Evolutionary conservation across 2,797 vertebrate genomes (phyloP).

Genomic region (Platyrinchus mystaceus): DNA sequence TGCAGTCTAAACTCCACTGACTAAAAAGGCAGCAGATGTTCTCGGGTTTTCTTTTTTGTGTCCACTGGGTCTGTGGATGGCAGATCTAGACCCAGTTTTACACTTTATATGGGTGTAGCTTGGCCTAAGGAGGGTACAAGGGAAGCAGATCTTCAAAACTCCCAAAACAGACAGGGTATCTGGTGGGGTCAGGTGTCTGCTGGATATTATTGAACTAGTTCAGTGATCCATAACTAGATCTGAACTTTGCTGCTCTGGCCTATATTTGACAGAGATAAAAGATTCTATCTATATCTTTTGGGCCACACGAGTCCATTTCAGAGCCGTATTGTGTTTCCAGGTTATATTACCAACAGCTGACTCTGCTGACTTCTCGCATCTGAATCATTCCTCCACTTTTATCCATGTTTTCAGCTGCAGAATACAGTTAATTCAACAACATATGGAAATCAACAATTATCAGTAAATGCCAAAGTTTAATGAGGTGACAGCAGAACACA

Average conservation of each 20-base stretch:
- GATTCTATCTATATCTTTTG: constrained; percentile 46
- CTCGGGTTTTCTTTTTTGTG: not conserved
- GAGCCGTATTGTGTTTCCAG: constrained; percentile 4
- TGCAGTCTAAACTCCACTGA: not conserved
- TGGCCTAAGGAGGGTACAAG: not conserved
- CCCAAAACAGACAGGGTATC: not conserved
- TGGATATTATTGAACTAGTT: constrained; percentile 44
- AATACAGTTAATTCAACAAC: not conserved
- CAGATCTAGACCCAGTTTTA: not conserved
- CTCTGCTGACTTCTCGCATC: not conserved
- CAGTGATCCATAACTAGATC: constrained; percentile 42
- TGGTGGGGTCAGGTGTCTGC: constrained; percentile 13
- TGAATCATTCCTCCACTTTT: not conserved
- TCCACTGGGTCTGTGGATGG: not conserved
- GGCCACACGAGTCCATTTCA: not conserved
- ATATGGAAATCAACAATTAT: constrained; percentile 13
- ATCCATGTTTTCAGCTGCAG: not conserved
- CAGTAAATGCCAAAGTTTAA: constrained; percentile 12
- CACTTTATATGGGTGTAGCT: not conserved
- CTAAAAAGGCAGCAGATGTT: not conserved
- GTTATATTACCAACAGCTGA: constrained; percentile 23
- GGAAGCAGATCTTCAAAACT: not conserved
- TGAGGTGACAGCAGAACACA: constrained; percentile 42
- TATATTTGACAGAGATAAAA: constrained; percentile 35
- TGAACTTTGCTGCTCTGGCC: constrained; percentile 59